Base-by-base conservation (phyloP, 2,113 vertebrate species). In the Onychorhynchus coronatus region DNA sequence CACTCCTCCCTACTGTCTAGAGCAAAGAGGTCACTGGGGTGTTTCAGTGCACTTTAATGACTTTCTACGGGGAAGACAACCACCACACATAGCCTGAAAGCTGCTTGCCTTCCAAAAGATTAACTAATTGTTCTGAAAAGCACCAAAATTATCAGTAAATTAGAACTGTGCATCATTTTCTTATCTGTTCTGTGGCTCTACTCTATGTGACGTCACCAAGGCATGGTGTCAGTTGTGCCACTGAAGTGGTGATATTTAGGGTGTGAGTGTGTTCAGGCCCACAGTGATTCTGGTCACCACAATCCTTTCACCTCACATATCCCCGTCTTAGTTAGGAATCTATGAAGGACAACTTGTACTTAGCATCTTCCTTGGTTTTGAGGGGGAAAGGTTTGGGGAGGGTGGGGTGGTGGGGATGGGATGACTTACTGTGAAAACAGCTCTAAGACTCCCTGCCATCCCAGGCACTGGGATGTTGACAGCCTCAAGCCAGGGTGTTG, bases 1-100 rank as follows among this genome's bases (percentile, higher is more conserved):
- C 59, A 82, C 75, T 95, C 72, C 76, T 93, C 85, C 92, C 72
- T 83, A 11, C 93, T 90, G 90, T 94, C 93, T 93, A 53, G 90
- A 95, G 82, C 47, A 83, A 66, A 89, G 85, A 93, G 95, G 93
- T 91, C 85, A 93, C 79, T 27, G 23, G 59, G 33, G 20, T 67
- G 61, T 93, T 91, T 89, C 74, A 46, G 16, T 41, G 42, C 79
- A 77, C 39, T 88, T 67, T 12, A 74, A 25, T 76, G 58, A 67
- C 67, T 77, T 74, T 70, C 79, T 85, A 3, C 27, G 20, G 28
- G 46, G 33, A 46, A 37, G 55, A 28, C 72, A 80, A 23, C 31
- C 42, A n/a, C 37, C 37, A 5, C 8, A 27, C 8, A 8, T 27
- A 74, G 59, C 27, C 65, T 47, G 47, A 89, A 81, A 88, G 78